Evolutionary conservation across 2,113 vertebrate genomes (phyloP).

Genomic region (Cyanoderma ruficeps): DNA sequence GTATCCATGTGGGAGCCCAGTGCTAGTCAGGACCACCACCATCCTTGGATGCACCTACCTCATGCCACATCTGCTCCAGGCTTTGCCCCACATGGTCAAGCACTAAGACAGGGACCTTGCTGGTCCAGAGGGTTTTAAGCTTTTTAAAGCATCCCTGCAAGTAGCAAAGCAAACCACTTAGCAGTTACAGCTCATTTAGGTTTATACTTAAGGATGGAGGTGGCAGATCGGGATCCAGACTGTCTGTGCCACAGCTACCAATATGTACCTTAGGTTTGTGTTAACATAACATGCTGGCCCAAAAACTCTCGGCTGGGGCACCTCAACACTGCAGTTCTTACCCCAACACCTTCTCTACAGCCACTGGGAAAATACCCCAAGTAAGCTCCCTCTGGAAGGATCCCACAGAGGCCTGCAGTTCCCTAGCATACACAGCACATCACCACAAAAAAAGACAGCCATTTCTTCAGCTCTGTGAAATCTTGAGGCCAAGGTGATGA

Average conservation of each 20-base stretch:
- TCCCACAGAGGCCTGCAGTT: not conserved
- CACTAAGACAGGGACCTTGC: not conserved
- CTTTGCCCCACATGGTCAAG: fast-evolving
- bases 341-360: fast-evolving
- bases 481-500: not conserved
- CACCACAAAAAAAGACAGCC: not conserved
- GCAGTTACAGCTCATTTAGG: not conserved
- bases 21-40: not conserved
- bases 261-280: not conserved
- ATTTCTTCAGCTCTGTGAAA: not conserved
- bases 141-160: not conserved
- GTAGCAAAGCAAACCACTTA: not conserved
- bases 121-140: not conserved
- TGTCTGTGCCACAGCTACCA: not conserved
- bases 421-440: not conserved
- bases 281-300: not conserved
- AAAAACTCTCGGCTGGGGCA: not conserved
- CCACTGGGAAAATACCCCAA: not conserved
- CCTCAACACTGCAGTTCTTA: not conserved
- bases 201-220: fast-evolving
- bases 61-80: not conserved
- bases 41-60: not conserved
- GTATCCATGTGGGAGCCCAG: not conserved
- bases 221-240: not conserved
- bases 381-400: not conserved